Percentiles rank a stretch among this genome's conserved stretches.
These are phyloP conservation scores for Stomatorhinus ivindoensis DNA, from an alignment of 2,113 vertebrate genomes.

Conservation along the genomic window DNA sequence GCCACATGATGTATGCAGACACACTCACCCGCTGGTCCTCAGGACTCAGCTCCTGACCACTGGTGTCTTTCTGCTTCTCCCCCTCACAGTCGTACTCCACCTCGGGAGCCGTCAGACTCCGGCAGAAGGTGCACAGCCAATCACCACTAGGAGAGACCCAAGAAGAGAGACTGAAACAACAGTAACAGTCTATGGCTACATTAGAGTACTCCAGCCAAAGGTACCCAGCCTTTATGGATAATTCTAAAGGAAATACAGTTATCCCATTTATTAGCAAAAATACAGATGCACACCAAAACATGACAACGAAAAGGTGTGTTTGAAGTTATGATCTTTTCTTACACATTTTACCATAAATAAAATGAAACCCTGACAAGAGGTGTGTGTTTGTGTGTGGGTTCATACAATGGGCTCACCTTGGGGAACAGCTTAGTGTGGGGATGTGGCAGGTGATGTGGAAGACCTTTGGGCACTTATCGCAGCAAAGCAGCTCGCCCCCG, in stretches of 20 bases:
- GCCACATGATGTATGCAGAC: background rate
- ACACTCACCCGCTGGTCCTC: slow-evolving; percentile 83
- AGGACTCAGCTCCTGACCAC: slow-evolving; percentile 70
- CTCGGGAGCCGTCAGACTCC: slow-evolving; percentile 81
- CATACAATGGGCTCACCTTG: slow-evolving; percentile 58
- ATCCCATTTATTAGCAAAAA: background rate
- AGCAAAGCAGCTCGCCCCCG: slow-evolving; percentile 89
- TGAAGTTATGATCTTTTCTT: background rate
- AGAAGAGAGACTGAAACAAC: background rate
- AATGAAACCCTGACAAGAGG: background rate
- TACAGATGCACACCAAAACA: background rate
- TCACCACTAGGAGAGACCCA: slow-evolving; percentile 70
- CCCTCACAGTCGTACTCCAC: slow-evolving; percentile 89
- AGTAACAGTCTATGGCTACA: background rate
- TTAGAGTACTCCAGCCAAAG: background rate
- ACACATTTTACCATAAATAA: background rate
- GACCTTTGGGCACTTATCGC: slow-evolving; percentile 95
- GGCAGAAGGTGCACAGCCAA: slow-evolving; percentile 96
- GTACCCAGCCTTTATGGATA: background rate
- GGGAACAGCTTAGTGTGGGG: slow-evolving; percentile 80
- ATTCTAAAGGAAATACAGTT: background rate
- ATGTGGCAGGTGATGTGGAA: slow-evolving; percentile 98
- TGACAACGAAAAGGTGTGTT: background rate
- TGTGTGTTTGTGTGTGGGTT: background rate
- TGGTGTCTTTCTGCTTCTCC: slow-evolving; percentile 74